A percentile compares a stretch with the other conserved stretches of the same genome.
These are phyloP conservation scores for Dasyprocta punctata DNA, from an alignment of 2,113 vertebrate genomes.

Conservation along the genomic window DNA sequence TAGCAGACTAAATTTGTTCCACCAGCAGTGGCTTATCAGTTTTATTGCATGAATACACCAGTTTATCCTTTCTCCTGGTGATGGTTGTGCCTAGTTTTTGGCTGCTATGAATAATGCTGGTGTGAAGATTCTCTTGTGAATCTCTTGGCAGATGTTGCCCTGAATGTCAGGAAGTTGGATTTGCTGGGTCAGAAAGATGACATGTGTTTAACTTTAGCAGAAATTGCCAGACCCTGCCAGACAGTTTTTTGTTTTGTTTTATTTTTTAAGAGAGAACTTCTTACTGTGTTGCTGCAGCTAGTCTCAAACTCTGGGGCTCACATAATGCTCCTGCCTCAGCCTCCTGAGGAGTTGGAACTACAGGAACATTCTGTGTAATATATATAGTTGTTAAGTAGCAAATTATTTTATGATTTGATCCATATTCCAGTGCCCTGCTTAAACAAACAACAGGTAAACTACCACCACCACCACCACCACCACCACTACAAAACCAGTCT, in stretches of 20 bases:
- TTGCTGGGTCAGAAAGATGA: not conserved
- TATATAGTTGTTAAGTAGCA: not conserved
- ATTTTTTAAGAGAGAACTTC: not conserved
- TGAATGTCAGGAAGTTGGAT: not conserved
- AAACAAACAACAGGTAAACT: not conserved
- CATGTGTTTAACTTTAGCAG: not conserved
- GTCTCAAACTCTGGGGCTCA: not conserved
- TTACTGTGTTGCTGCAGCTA: not conserved
- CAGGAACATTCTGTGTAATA: not conserved
- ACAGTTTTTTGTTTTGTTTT: not conserved
- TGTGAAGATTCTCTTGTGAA: not conserved
- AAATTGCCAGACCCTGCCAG: not conserved
- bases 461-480: not conserved
- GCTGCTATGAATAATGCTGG: not conserved
- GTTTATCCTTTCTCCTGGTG: not conserved
- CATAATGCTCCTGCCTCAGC: not conserved
- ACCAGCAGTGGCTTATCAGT: not conserved
- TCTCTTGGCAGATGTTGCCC: not conserved
- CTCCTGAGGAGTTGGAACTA: not conserved
- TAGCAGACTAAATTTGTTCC: not conserved
- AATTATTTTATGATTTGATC: constrained; percentile 25
- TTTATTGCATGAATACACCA: not conserved
- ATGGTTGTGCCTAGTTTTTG: not conserved
- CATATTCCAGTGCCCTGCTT: not conserved
- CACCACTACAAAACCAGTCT: not conserved